Evolutionary conservation across 2,113 vertebrate species (phyloP).

Genomic region (Geococcyx californianus): DNA sequence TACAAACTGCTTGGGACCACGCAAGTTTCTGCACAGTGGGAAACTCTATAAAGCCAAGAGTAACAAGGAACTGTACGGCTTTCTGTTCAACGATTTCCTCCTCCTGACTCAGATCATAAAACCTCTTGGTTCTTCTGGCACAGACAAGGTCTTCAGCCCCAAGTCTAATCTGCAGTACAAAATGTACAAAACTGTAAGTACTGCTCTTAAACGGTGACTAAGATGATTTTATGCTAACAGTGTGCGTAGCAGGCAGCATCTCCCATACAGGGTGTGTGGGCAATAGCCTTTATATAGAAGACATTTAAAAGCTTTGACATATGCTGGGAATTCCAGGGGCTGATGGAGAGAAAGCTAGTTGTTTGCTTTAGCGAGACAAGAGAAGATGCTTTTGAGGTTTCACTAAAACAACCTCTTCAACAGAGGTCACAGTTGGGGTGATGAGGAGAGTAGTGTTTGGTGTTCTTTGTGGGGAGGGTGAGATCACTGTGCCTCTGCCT

Average conservation of each 20-base stretch:
- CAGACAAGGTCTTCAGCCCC: slow-evolving; percentile 95
- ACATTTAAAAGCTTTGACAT: not conserved
- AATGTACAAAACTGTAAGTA: slow-evolving; percentile 98
- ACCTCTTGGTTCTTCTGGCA: slow-evolving; percentile 90
- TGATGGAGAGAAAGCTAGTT: not conserved
- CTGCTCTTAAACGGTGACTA: not conserved
- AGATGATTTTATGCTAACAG: not conserved
- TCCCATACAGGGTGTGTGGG: not conserved
- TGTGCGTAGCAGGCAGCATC: not conserved
- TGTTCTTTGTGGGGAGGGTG: not conserved
- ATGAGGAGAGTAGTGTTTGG: not conserved
- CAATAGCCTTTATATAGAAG: not conserved
- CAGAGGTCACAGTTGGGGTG: not conserved
- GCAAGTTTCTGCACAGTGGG: slow-evolving; percentile 98
- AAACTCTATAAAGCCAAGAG: slow-evolving; percentile 99
- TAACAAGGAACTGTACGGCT: slow-evolving; percentile 97
- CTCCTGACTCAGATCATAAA: slow-evolving; percentile 96
- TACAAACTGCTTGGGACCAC: slow-evolving; percentile 96
- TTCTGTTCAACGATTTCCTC: slow-evolving; percentile 99
- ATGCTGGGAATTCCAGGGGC: not conserved
- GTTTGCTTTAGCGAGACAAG: not conserved
- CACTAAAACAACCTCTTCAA: not conserved
- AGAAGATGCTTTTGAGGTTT: not conserved
- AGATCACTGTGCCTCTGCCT: not conserved
- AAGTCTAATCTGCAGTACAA: slow-evolving; percentile 98